Percentiles rank a stretch among this genome's conserved stretches.
Conservation (phyloP, 2,113 vertebrate genomes). For the Colossoma macropomum region DNA sequence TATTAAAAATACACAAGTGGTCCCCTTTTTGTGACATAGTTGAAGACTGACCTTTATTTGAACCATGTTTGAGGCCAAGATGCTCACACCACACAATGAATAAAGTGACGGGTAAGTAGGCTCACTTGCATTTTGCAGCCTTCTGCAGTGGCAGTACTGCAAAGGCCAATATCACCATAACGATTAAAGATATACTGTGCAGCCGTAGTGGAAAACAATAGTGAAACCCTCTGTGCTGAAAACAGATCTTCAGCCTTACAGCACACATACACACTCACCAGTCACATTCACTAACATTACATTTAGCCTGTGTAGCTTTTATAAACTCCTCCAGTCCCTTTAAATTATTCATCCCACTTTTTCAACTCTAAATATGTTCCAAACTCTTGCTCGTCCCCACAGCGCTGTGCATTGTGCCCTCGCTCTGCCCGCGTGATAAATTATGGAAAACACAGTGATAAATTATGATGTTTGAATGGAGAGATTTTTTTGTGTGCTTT, state of each 20-base stretch:
- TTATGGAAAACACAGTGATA: constrained; percentile 26
- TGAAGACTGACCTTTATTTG: too few relatives aligned
- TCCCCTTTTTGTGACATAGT: too few relatives aligned
- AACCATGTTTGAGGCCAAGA: too few relatives aligned
- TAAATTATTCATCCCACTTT: constrained; percentile 35
- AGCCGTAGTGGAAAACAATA: too few relatives aligned
- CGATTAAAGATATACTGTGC: too few relatives aligned
- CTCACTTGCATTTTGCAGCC: too few relatives aligned
- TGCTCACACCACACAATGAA: too few relatives aligned
- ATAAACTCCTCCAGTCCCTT: not conserved
- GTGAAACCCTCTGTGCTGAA: too few relatives aligned
- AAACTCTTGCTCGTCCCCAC: constrained; percentile 1
- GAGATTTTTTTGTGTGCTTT: not conserved
- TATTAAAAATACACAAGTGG: too few relatives aligned
- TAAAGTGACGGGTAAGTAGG: too few relatives aligned
- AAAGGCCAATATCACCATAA: too few relatives aligned
- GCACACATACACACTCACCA: not conserved
- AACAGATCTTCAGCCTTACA: not conserved
- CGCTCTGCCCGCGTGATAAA: constrained; percentile 26
- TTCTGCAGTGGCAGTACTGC: too few relatives aligned
- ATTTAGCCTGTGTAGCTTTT: not conserved
- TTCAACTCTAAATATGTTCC: not conserved
- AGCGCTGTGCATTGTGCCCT: constrained; percentile 6
- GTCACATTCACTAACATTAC: not conserved
- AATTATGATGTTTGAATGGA: constrained; percentile 5